A percentile compares a stretch with the other conserved stretches of the same genome.
Evolutionary conservation across 2,113 vertebrate genomes (phyloP).

Genomic region (Campylomormyrus tamandua): DNA sequence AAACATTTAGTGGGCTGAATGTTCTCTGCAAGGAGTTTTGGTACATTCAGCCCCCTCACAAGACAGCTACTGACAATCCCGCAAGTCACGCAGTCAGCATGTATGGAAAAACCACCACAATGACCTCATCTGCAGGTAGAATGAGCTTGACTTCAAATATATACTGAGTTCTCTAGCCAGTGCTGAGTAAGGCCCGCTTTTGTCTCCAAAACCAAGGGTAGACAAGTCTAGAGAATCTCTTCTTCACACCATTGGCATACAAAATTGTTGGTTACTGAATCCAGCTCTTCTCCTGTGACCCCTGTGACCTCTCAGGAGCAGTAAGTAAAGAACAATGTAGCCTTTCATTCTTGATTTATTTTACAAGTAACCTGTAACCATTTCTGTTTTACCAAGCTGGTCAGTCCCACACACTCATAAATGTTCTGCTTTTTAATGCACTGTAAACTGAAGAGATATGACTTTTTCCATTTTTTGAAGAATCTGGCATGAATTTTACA

Average conservation of each 20-base stretch:
- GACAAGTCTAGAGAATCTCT: not conserved
- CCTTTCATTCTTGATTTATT: not conserved
- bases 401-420: not conserved
- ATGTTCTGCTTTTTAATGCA: not conserved
- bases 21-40: not conserved
- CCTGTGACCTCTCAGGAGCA: not conserved
- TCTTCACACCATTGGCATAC: not conserved
- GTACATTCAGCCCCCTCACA: not conserved
- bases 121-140: not conserved
- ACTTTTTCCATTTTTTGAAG: not conserved
- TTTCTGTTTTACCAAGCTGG: not conserved
- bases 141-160: not conserved
- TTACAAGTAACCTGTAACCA: not conserved
- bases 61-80: not conserved
- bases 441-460: not conserved
- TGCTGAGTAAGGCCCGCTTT: not conserved
- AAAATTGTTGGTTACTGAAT: not conserved
- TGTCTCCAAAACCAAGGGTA: not conserved
- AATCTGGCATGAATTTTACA: not conserved
- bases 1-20: not conserved
- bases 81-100: not conserved
- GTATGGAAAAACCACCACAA: not conserved
- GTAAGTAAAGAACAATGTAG: not conserved
- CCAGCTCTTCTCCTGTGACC: not conserved
- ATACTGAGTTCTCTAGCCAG: not conserved